Evolutionary conservation across 1,140 invertebrate genomes (phyloP).

Genomic region (Tetramorium parvispinum): DNA sequence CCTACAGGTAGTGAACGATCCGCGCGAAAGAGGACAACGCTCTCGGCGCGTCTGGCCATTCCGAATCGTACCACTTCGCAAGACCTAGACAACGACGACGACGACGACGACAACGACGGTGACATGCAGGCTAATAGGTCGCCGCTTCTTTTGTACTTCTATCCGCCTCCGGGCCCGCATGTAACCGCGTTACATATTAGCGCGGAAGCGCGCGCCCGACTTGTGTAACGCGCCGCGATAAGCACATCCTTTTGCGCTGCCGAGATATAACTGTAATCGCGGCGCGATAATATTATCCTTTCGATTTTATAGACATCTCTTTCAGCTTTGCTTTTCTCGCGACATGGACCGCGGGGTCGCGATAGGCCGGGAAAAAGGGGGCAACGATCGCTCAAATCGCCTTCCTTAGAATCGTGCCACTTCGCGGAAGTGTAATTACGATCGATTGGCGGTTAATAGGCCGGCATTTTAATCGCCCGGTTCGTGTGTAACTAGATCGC

Average conservation of each 20-base stretch:
- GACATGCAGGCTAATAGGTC: constrained; percentile 33
- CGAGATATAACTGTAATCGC: not conserved
- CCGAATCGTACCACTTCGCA: constrained; percentile 49
- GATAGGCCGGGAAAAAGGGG: constrained; percentile 52
- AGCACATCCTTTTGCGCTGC: not conserved
- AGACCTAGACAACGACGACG: constrained; percentile 12
- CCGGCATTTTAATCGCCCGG: constrained; percentile 52
- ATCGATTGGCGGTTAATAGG: constrained; percentile 57
- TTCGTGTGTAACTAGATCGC: constrained; percentile 28
- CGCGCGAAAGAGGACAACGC: constrained; percentile 63
- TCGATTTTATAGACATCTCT: constrained; percentile 13
- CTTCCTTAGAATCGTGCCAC: constrained; percentile 39
- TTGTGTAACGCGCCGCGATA: not conserved
- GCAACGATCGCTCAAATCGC: constrained; percentile 56
- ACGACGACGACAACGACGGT: not conserved
- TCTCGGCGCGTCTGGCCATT: constrained; percentile 26
- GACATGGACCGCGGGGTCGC: constrained; percentile 3
- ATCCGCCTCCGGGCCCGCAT: not conserved
- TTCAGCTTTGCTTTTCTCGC: not conserved
- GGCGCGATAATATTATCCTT: not conserved
- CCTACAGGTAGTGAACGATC: constrained; percentile 21
- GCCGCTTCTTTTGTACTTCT: constrained; percentile 4
- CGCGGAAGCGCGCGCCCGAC: not conserved
- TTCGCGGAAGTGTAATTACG: constrained; percentile 32
- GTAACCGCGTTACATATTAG: not conserved